A percentile compares a stretch with the other conserved stretches of the same genome.
Evolutionary conservation across 23 tunicate species (phyloP).

Genomic region (Styela plicata): DNA sequence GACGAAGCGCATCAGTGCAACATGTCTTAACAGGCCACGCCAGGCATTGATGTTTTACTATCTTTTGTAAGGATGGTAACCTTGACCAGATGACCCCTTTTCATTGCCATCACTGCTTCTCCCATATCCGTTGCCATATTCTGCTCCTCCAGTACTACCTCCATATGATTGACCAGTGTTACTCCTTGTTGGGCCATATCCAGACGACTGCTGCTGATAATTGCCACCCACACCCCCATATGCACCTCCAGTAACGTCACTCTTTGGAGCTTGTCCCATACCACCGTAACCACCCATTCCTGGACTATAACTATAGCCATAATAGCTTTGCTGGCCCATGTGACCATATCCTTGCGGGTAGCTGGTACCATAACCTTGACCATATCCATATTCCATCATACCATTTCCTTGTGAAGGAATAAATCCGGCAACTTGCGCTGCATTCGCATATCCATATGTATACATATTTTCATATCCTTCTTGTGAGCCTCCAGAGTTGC

Average conservation of each 20-base stretch:
- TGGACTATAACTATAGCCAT: constrained; percentile 23
- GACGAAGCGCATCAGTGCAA: not conserved
- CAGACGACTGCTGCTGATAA: constrained; percentile 35
- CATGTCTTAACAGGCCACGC: not conserved
- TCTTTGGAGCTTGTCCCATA: constrained; percentile 1
- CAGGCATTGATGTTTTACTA: not conserved
- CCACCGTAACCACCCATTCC: constrained; percentile 19
- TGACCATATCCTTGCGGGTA: constrained; percentile 24
- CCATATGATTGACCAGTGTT: not conserved
- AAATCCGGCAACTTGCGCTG: constrained; percentile 37
- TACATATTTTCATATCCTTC: constrained; percentile 46
- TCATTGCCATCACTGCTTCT: constrained; percentile 14
- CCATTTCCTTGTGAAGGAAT: constrained; percentile 27
- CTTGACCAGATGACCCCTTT: constrained; percentile 12
- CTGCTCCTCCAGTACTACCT: constrained; percentile 5
- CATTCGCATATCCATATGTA: constrained; percentile 62
- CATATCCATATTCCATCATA: constrained; percentile 17
- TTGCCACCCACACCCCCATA: constrained; percentile 52
- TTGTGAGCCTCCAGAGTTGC: not conserved
- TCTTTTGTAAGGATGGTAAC: constrained; percentile 58
- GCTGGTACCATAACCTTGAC: constrained; percentile 13
- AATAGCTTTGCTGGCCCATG: not conserved
- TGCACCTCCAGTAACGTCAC: not conserved
- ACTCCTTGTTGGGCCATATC: constrained; percentile 22
- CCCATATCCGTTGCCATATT: constrained; percentile 22